Evolutionary conservation across 2,113 vertebrate species (phyloP), one percentile per base, ranked within the genome.

Genomic region (Girardinichthys multiradiatus): DNA sequence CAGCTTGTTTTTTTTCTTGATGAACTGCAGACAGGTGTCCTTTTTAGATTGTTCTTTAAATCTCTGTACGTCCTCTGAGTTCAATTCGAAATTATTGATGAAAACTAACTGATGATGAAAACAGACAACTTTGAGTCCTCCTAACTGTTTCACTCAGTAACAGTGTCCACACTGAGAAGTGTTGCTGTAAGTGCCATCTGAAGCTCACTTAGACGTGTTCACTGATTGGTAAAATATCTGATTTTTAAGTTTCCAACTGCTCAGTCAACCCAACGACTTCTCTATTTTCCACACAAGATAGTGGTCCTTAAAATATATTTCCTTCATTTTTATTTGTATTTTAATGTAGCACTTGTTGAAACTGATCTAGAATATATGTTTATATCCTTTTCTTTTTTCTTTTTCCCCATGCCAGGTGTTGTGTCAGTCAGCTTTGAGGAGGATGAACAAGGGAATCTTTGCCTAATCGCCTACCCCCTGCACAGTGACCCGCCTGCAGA

Each of bases 401-500:
- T 45, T 45, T 1, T 1, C 4, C 65, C 33, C 85, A 58, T 87
- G 71, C 80, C 73, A 95, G 98, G 98, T 87, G 97, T 98, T 78
- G 97, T 98, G 64, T 98, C 98, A 0, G 98, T 99, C 45, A 94
- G 96, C 89, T 99, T 99, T 70, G 97, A 99, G 90, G 98, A 99
- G 85, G 97, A 99, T 42, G 96, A 97, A 89, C 96, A 98, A 86
- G 97, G 96, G 64, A 98, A 97, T 70, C 90, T 98, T 35, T 98
- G 96, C 92, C 92, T 99, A 79, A 95, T 98, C 84, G 98, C 98
- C 5, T 98, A 99, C 93, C 98, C 98, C 12, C 87, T 98, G 66
- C 95, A 94, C 88, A 96, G 94, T 85, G 97, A 98, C 92, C 93
- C 94, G 0, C 91, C 95, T 0, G 92, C 92, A 76, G 94, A 96